Evolutionary conservation across 2,888 invertebrate species (phyloP).

Genomic region (Therioaphis trifolii): DNA sequence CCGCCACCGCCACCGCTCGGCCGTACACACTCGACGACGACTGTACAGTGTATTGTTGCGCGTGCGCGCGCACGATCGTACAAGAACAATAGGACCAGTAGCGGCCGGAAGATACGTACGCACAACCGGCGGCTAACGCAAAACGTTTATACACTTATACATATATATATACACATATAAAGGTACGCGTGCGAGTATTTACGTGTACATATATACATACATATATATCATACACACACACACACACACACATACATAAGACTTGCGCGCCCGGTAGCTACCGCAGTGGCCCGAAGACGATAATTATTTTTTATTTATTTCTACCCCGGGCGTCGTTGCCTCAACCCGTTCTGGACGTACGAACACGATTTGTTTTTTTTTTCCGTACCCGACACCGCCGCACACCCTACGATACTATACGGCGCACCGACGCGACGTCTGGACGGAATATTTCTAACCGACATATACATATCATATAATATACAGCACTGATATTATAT

Average conservation of each 20-base stretch:
- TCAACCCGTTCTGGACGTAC: not conserved
- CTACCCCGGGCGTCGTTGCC: slow-evolving; percentile 38
- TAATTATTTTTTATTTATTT: slow-evolving; percentile 56
- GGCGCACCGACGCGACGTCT: not conserved
- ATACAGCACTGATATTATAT: not conserved
- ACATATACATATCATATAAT: no score
- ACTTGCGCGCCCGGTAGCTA: slow-evolving; percentile 30
- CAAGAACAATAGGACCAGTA: slow-evolving; percentile 61
- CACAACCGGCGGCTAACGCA: slow-evolving; percentile 45
- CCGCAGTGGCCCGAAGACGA: slow-evolving; percentile 28
- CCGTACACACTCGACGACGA: not conserved
- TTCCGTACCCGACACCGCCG: not conserved
- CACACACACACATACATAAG: no score
- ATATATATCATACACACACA: no score
- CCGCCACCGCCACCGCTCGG: slow-evolving; percentile 3
- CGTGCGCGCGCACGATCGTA: not conserved
- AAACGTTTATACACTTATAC: slow-evolving; percentile 20
- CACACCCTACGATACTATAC: not conserved
- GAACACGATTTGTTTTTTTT: not conserved
- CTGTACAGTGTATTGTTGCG: not conserved
- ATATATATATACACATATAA: not conserved
- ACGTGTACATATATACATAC: no score
- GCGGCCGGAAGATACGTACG: slow-evolving; percentile 56
- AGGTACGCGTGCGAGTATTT: not conserved
- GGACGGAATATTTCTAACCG: not conserved